A percentile compares a stretch with the other conserved stretches of the same genome.
These are phyloP conservation scores for Dufourea novaeangliae DNA, from an alignment of 1,140 invertebrate genomes.

Conservation along the genomic window DNA sequence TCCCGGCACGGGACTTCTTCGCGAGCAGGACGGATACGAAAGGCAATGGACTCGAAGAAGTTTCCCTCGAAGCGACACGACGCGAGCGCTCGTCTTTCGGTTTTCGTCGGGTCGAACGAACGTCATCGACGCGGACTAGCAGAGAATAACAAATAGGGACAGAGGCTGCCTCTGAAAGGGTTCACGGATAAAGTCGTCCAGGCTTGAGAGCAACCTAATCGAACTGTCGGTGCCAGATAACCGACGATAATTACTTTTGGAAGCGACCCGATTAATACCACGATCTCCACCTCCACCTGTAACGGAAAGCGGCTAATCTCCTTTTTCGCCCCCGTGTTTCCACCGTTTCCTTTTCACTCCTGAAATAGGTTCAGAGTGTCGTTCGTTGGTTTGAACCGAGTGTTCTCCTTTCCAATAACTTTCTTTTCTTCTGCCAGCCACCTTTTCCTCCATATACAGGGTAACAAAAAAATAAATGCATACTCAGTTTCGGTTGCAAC, in stretches of 20 bases:
- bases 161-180: conserved; percentile 36
- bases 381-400: no score
- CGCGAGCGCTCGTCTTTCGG: not conserved
- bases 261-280: conserved; percentile 56
- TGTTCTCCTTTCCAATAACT: no score
- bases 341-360: no score
- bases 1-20: not conserved
- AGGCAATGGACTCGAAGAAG: conserved; percentile 15
- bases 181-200: conserved; percentile 50
- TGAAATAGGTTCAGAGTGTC: no score
- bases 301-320: conserved; percentile 38
- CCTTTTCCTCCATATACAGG: no score
- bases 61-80: conserved; percentile 20
- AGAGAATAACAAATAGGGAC: conserved; percentile 50
- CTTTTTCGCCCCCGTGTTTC: not conserved
- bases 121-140: conserved; percentile 6
- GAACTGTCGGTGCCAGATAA: conserved; percentile 63
- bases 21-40: not conserved
- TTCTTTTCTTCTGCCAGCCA: no score
- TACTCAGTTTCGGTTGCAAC: no score
- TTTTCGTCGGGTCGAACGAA: not conserved
- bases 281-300: conserved; percentile 20
- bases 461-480: no score
- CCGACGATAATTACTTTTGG: conserved; percentile 60
- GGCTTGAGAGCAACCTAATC: conserved; percentile 37